Percentiles rank a stretch among this genome's conserved stretches.
phyloP scores from a whole-genome alignment of 1,140 invertebrate species.

The Nasonia vitripennis region DNA sequence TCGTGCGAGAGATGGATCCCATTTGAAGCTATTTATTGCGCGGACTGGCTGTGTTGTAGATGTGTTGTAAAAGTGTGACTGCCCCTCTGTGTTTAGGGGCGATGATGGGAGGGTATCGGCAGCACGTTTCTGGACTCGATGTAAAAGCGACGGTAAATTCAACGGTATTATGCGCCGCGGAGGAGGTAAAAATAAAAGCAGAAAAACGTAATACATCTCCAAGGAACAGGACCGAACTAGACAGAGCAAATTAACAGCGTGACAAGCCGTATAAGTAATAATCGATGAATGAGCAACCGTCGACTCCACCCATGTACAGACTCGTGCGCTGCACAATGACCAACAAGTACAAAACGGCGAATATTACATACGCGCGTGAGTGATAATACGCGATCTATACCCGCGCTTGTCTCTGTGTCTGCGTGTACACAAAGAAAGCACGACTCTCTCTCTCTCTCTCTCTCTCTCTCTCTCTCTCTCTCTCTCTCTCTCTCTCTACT shows the following conservation, averaged over 20 bases:
- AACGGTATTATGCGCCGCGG: too few relatives aligned
- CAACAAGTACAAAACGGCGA: not conserved
- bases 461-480: too few relatives aligned
- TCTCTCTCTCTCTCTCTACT: not conserved
- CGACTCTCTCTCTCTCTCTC: not conserved
- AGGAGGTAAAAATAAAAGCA: not conserved
- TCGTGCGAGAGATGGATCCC: not conserved
- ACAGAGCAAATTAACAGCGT: constrained; percentile 19
- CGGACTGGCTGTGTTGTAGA: too few relatives aligned
- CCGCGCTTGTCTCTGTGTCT: too few relatives aligned
- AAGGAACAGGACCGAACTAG: not conserved
- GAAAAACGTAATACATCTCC: not conserved
- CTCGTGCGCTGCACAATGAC: not conserved
- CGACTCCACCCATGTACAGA: not conserved
- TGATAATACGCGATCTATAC: not conserved
- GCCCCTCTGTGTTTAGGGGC: too few relatives aligned
- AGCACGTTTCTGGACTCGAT: too few relatives aligned
- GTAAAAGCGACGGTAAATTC: too few relatives aligned
- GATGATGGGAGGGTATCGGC: too few relatives aligned
- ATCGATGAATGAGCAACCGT: not conserved
- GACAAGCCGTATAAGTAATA: constrained; percentile 5
- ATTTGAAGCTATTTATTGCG: not conserved
- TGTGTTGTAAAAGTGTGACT: too few relatives aligned
- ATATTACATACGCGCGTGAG: not conserved
- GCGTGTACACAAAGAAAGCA: not conserved